These are phyloP conservation scores for Nineta flava DNA, from an alignment of 2,888 invertebrate species.

Conservation along the genomic window DNA sequence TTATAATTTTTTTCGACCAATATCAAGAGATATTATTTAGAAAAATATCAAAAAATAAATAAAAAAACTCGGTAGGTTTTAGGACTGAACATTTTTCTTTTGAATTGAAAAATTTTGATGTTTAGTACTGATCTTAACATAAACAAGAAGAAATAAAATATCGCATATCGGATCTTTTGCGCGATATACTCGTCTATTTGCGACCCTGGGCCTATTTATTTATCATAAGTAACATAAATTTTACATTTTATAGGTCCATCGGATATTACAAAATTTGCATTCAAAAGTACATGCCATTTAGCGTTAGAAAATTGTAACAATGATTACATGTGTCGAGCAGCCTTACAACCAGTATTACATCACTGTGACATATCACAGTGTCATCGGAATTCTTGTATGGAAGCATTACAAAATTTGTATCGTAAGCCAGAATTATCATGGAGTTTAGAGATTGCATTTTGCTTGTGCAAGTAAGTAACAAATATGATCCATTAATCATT, in stretches of 20 bases:
- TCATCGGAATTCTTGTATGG: constrained; percentile 76
- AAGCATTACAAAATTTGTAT: constrained; percentile 72
- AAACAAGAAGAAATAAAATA: no score
- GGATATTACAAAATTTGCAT: constrained; percentile 32
- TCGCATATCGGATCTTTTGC: no score
- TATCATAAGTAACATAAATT: no score
- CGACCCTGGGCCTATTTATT: no score
- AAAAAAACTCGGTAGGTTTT: no score
- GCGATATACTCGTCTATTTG: no score
- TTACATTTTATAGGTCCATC: constrained; percentile 4
- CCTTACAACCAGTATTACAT: constrained; percentile 70
- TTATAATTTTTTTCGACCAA: no score
- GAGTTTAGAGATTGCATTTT: constrained; percentile 83
- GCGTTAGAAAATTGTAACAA: constrained; percentile 70
- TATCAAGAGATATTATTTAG: no score
- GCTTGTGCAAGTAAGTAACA: constrained; percentile 84
- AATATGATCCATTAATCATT: constrained; percentile 14
- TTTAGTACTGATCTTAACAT: no score
- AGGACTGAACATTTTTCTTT: no score
- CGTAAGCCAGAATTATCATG: constrained; percentile 62
- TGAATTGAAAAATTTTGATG: no score
- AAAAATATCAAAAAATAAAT: no score
- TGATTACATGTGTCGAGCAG: constrained; percentile 60
- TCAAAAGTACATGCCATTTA: constrained; percentile 75
- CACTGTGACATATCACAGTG: constrained; percentile 65